Conservation (phyloP, 2,888 invertebrate species). For the Alentia gelatinosa region DNA sequence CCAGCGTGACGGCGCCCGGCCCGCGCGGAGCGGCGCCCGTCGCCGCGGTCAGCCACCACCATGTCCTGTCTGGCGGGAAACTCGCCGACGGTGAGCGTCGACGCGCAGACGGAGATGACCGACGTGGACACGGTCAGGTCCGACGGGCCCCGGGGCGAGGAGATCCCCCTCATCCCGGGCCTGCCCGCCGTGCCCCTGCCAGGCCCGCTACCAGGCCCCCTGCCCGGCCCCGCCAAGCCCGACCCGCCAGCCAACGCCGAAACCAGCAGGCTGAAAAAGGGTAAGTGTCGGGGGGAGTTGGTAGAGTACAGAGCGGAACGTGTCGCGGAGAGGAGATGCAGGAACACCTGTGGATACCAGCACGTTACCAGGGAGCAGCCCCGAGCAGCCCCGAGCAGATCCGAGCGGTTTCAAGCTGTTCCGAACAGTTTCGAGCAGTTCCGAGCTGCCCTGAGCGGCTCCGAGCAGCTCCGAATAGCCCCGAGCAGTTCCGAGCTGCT, state of each 20-base stretch:
- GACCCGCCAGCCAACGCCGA: neutral
- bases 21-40: neutral
- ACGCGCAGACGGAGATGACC: conserved; percentile 10
- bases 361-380: neutral
- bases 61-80: neutral
- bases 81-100: neutral
- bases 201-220: too few relatives aligned
- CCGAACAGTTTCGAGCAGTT: too few relatives aligned
- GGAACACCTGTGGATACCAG: neutral
- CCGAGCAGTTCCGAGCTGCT: too few relatives aligned
- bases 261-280: neutral
- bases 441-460: too few relatives aligned
- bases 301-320: too few relatives aligned
- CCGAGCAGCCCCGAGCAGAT: too few relatives aligned
- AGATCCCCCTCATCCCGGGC: neutral
- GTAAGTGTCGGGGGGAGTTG: too few relatives aligned
- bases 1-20: too few relatives aligned
- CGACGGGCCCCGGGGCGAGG: neutral
- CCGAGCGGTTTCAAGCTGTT: too few relatives aligned
- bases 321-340: too few relatives aligned
- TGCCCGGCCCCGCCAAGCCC: neutral
- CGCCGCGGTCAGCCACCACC: neutral
- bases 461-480: too few relatives aligned
- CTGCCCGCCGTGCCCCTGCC: neutral
- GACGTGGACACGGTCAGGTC: neutral